Evolutionary conservation across 2,888 invertebrate genomes (phyloP), one percentile per base, ranked within the genome.

Genomic region (Bugulina stolonifera): DNA sequence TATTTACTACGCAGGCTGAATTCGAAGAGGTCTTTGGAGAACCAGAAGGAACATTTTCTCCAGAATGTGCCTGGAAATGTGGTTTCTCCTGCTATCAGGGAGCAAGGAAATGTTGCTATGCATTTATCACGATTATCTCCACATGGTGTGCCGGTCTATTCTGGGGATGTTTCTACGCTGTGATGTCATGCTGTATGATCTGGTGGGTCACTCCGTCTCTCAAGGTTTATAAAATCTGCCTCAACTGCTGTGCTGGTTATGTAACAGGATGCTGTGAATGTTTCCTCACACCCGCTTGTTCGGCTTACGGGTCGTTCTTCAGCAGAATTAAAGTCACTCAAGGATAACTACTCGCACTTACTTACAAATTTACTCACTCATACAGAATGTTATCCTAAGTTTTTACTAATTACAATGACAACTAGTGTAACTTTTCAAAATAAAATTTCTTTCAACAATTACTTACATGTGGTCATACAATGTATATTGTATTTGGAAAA

Each of bases 121-220:
- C 88, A 5, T 81, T 89, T 70, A 86, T 91, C 54, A 88, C 89
- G 0, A 88, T 90, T 72, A 78, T 91, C 29, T 85, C 89, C 1
- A 90, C 90, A 0, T 89, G 90, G 2, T 85, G 90, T 32, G 86
- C 89, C 71, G 90, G 90, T 0, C 85, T 90, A 74, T 84, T 88
- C 76, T 86, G 90, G 43, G 78, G 78, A 34, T 77, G 76, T 64
- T 70, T 73, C 55, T 78, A 79, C 71, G 78, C 78, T 1, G 75
- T 90, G 77, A 84, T 90, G 18, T 88, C 90, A 2, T 77, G 75
- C 71, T 10, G 58, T 29, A 89, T 91, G 85, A 90, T 91, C 79
- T 91, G 91, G 91, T 90, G 90, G 79, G 85, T 88, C 23, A 89
- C 87, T 0, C 91, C 91, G 1, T 88, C 88, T 73, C 83, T 91